Evolutionary conservation across 2,888 invertebrate species (phyloP).

Genomic region (Campopleginae sp.): DNA sequence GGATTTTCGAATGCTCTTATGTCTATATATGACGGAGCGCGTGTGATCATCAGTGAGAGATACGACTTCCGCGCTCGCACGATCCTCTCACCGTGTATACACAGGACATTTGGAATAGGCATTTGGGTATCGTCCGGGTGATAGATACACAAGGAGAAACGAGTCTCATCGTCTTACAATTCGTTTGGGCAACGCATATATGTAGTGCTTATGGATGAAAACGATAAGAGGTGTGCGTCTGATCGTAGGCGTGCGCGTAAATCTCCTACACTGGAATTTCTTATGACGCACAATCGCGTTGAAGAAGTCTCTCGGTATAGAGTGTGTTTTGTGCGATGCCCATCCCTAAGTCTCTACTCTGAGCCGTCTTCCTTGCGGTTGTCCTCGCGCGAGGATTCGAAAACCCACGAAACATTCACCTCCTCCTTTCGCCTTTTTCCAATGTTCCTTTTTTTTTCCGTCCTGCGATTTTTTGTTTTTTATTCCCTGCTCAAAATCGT

Average conservation of each 20-base stretch:
- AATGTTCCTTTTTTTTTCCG: conserved; percentile 5
- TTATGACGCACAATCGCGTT: conserved; percentile 61
- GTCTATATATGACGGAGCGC: conserved; percentile 27
- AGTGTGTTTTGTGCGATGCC: conserved; percentile 46
- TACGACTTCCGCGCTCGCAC: conserved; percentile 65
- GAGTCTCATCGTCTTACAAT: conserved; percentile 53
- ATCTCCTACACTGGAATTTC: conserved; percentile 65
- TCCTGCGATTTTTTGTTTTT: conserved; percentile 6
- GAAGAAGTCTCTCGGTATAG: conserved; percentile 48
- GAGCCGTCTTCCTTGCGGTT: conserved; percentile 28
- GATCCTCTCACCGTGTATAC: conserved; percentile 21
- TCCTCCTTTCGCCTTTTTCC: background rate
- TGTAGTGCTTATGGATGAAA: conserved; percentile 12
- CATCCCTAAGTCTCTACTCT: conserved; percentile 52
- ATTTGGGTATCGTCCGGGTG: conserved; percentile 68
- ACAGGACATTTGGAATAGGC: conserved; percentile 64
- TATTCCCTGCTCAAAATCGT: conserved; percentile 53
- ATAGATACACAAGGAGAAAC: conserved; percentile 62
- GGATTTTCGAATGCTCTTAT: conserved; percentile 26
- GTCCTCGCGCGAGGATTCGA: conserved; percentile 45
- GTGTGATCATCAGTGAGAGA: conserved; percentile 66
- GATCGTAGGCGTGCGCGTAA: conserved; percentile 69
- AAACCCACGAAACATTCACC: conserved; percentile 43
- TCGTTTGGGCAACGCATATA: conserved; percentile 25
- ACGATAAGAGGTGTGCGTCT: conserved; percentile 43